phyloP scores from a whole-genome alignment of 2,888 invertebrate species.

The Hedychridium roseum region DNA sequence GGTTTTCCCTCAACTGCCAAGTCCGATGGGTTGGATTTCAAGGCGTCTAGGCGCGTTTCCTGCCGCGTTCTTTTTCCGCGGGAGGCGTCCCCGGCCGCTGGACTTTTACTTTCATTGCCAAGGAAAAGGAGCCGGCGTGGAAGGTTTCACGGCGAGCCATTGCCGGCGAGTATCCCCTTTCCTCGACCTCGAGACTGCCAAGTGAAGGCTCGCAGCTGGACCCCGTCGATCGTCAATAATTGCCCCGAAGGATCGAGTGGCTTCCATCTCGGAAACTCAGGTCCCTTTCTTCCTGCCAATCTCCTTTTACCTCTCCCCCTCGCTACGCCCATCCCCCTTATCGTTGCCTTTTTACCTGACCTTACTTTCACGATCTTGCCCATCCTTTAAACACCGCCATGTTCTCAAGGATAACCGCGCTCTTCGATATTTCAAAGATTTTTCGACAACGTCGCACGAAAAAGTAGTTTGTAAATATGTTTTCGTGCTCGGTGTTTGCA shows the following conservation, averaged over 20 bases:
- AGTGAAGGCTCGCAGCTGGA: no score
- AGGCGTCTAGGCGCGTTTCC: neutral
- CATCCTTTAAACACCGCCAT: no score
- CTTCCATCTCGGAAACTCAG: neutral
- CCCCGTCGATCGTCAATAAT: no score
- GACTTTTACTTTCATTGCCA: slow-evolving; percentile 35
- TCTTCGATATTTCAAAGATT: no score
- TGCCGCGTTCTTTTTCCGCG: neutral
- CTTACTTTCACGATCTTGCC: no score
- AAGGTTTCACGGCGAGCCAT: slow-evolving; percentile 39
- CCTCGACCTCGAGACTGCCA: slow-evolving; percentile 33
- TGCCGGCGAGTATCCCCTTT: slow-evolving; percentile 34
- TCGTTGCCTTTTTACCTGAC: neutral
- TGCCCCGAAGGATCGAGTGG: no score
- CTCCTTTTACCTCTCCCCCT: neutral
- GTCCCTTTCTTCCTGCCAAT: neutral
- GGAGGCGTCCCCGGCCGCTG: neutral
- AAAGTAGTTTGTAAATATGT: no score
- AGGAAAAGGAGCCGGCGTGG: slow-evolving; percentile 14
- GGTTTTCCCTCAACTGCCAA: slow-evolving; percentile 1
- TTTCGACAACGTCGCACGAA: no score
- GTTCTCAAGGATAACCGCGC: no score
- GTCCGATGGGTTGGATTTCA: no score
- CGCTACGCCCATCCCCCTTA: neutral
- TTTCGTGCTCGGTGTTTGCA: no score